Conservation (phyloP, 2,797 vertebrate species). For the Acipenser transmontanus region DNA sequence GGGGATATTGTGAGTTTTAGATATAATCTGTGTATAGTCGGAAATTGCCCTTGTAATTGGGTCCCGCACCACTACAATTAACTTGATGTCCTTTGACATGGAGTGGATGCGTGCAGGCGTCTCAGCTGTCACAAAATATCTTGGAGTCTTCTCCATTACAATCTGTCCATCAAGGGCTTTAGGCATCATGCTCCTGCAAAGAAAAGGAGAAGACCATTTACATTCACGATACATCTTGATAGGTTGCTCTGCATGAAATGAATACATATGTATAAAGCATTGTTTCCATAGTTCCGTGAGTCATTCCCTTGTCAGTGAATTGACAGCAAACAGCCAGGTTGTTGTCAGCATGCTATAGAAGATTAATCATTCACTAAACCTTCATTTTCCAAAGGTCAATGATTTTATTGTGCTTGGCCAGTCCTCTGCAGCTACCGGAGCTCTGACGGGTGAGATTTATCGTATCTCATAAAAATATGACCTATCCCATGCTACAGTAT, state of each 20-base stretch:
- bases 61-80: constrained; percentile 72
- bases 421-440: too few species aligned
- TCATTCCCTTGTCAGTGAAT: too few species aligned
- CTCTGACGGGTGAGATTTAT: too few species aligned
- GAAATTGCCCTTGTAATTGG: constrained; percentile 71
- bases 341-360: not conserved
- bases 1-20: constrained; percentile 62
- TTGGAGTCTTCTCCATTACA: constrained; percentile 74
- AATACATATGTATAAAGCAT: too few species aligned
- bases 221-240: not conserved
- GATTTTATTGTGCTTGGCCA: too few species aligned
- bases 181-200: constrained; percentile 67
- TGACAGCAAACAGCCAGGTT: not conserved
- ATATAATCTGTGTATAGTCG: constrained; percentile 75
- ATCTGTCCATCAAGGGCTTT: constrained; percentile 71
- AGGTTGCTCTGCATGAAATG: too few species aligned
- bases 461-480: too few species aligned
- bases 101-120: constrained; percentile 60
- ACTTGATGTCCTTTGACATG: constrained; percentile 65
- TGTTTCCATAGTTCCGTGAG: too few species aligned
- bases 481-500: too few species aligned
- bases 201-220: constrained; percentile 14
- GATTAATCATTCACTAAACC: not conserved
- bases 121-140: constrained; percentile 68
- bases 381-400: not conserved